Conservation (phyloP, 2,888 invertebrate species). For the Pristionchus entomophagus region DNA sequence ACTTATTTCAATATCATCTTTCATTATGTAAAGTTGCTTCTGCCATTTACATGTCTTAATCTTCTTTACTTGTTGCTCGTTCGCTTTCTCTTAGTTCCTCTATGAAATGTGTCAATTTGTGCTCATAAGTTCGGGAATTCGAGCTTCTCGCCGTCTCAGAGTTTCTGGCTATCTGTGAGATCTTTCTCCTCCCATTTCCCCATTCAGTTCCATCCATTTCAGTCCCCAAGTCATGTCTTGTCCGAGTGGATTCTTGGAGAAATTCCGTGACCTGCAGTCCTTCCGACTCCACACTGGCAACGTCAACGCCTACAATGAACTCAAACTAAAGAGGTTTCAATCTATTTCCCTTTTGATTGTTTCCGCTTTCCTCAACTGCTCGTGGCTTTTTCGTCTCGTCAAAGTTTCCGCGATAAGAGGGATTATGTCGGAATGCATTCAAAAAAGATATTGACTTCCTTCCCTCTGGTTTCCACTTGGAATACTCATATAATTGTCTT, state of each 20-base stretch:
- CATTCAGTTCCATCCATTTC: neutral
- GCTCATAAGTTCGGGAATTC: neutral
- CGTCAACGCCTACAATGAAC: constrained; percentile 73
- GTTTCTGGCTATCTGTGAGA: constrained; percentile 5
- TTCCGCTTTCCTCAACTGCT: neutral
- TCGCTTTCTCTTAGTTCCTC: neutral
- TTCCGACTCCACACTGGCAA: constrained; percentile 75
- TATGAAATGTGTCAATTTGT: neutral
- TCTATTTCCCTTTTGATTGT: neutral
- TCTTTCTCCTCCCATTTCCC: neutral
- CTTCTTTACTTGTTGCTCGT: neutral
- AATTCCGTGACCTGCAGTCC: constrained; percentile 54
- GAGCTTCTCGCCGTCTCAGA: neutral
- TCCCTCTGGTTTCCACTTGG: neutral
- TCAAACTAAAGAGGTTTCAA: constrained; percentile 64
- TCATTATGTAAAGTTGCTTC: neutral
- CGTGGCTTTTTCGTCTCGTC: neutral
- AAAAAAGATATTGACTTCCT: neutral
- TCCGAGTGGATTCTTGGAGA: constrained; percentile 55
- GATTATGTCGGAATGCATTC: neutral
- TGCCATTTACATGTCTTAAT: neutral
- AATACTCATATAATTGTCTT: neutral
- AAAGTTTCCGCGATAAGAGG: neutral
- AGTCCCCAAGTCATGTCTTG: constrained; percentile 49
- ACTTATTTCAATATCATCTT: constrained; percentile 20